Conservation (phyloP, 1,140 invertebrate genomes). For the Fopius arisanus region DNA sequence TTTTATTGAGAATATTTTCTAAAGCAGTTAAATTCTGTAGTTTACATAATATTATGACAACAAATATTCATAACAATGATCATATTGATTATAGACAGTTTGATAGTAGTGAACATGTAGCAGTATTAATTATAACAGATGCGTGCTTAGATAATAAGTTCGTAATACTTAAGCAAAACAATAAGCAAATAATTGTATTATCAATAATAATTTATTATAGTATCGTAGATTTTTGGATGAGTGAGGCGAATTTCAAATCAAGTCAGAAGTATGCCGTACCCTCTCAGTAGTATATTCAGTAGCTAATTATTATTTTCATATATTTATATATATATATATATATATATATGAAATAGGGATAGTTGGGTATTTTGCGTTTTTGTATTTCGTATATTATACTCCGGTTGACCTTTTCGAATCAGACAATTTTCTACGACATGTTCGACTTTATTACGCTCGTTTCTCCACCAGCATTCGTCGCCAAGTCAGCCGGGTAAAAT, state of each 20-base stretch:
- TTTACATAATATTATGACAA: neutral
- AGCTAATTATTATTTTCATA: neutral
- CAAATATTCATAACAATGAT: neutral
- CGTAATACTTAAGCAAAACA: neutral
- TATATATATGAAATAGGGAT: no score
- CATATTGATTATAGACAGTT: neutral
- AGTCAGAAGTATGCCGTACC: neutral
- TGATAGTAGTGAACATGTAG: neutral
- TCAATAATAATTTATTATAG: no score
- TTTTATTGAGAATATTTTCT: neutral
- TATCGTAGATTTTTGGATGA: neutral
- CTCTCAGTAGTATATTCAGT: neutral
- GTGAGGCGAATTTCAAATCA: neutral
- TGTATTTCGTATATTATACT: no score
- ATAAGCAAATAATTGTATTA: no score
- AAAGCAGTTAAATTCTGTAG: neutral
- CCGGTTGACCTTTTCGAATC: neutral
- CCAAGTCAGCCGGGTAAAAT: neutral
- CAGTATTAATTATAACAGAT: neutral
- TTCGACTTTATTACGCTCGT: neutral
- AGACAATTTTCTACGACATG: neutral
- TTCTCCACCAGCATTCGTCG: neutral
- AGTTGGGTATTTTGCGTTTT: no score
- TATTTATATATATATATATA: no score
- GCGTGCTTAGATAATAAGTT: neutral